Evolutionary conservation across 2,113 vertebrate genomes (phyloP).

Genomic region (Nycticebus coucang): DNA sequence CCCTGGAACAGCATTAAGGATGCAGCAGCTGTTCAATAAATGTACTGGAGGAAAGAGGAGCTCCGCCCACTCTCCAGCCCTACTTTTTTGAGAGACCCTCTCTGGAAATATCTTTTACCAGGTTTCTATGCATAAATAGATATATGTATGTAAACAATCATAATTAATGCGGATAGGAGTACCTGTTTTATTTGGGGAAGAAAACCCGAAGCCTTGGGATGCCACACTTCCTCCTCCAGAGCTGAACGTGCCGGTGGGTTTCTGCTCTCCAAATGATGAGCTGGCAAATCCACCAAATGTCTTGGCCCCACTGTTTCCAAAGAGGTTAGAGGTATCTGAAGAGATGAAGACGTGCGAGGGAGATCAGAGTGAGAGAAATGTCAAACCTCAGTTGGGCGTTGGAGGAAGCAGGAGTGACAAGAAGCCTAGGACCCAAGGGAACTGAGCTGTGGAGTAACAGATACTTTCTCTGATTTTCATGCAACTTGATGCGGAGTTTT

Average conservation of each 20-base stretch:
- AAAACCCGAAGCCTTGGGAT: slow-evolving; percentile 95
- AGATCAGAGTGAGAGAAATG: not conserved
- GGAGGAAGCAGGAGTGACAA: not conserved
- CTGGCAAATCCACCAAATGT: slow-evolving; percentile 89
- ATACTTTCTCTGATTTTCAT: not conserved
- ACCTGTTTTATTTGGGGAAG: slow-evolving; percentile 93
- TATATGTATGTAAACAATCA: accelerated
- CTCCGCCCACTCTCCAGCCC: not conserved
- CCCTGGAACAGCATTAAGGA: not conserved
- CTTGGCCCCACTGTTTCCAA: slow-evolving; percentile 95
- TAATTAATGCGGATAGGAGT: not conserved
- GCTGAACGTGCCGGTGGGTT: slow-evolving; percentile 93
- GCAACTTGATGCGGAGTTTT: not conserved
- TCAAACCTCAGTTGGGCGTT: not conserved
- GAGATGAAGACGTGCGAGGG: slow-evolving; percentile 42
- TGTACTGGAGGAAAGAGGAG: not conserved
- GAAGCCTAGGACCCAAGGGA: not conserved
- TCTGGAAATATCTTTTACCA: not conserved
- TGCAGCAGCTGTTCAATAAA: not conserved
- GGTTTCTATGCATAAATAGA: accelerated
- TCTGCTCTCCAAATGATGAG: slow-evolving; percentile 94
- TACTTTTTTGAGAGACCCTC: not conserved
- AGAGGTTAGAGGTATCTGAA: slow-evolving; percentile 90
- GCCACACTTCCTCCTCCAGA: slow-evolving; percentile 93
- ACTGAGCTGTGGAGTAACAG: accelerated